A percentile compares a stretch with the other conserved stretches of the same genome.
Conservation (phyloP, 2,113 vertebrate genomes). For the Oncorhynchus masou region DNA sequence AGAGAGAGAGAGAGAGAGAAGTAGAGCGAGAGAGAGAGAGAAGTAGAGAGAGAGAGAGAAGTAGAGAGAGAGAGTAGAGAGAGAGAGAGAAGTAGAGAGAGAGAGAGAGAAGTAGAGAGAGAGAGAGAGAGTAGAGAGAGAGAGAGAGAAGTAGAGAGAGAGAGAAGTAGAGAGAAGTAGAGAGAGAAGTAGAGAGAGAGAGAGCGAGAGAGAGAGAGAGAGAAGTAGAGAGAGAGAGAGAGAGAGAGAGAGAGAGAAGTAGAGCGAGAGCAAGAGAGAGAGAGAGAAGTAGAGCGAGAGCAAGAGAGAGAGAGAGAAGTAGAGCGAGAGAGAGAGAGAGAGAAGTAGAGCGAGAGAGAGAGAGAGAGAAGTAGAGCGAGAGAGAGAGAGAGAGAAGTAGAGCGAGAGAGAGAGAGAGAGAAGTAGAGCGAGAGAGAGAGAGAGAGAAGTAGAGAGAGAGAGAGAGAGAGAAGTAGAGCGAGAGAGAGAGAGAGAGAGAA, state of each 20-base stretch:
- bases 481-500: too few relatives aligned
- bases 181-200: slow-evolving; percentile 4
- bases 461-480: slow-evolving; percentile 3
- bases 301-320: too few relatives aligned
- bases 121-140: too few relatives aligned
- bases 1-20: too few relatives aligned
- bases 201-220: too few relatives aligned
- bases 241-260: too few relatives aligned
- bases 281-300: too few relatives aligned
- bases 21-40: too few relatives aligned
- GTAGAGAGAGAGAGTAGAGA: too few relatives aligned
- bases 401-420: background rate
- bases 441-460: slow-evolving; percentile 4
- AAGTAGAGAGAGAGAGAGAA: background rate
- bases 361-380: slow-evolving; percentile 2
- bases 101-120: slow-evolving; percentile 1
- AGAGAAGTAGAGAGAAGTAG: too few relatives aligned
- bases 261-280: too few relatives aligned
- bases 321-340: slow-evolving; percentile 2
- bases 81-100: slow-evolving; percentile 7
- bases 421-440: slow-evolving; percentile 1
- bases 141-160: slow-evolving; percentile 5
- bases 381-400: background rate
- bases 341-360: slow-evolving; percentile 2
- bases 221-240: slow-evolving; percentile 2